phyloP scores from a whole-genome alignment of 53 echinoderm and acorn worm species.

The Glandiceps talaboti region DNA sequence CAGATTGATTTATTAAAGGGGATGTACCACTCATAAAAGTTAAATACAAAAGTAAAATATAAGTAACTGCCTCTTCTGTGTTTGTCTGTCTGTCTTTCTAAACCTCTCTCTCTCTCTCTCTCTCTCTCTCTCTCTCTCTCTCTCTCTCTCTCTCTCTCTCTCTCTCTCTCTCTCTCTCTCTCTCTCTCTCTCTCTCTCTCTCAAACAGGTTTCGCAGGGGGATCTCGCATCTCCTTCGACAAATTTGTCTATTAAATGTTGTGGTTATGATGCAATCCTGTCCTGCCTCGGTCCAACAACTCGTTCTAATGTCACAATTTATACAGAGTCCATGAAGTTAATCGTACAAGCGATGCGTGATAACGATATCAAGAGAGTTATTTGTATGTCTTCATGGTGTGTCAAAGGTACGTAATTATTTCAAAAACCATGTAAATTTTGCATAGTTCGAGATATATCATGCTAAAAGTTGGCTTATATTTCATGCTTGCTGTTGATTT shows the following conservation, averaged over 20 bases:
- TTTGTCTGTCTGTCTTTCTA: too few relatives aligned
- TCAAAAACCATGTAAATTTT: background rate
- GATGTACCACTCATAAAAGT: too few relatives aligned
- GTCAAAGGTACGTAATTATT: constrained; percentile 29
- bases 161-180: too few relatives aligned
- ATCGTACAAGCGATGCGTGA: constrained; percentile 52
- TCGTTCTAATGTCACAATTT: constrained; percentile 27
- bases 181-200: too few relatives aligned
- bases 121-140: too few relatives aligned
- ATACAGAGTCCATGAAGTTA: constrained; percentile 44
- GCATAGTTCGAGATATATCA: background rate
- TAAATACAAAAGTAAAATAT: too few relatives aligned
- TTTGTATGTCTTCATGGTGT: constrained; percentile 71
- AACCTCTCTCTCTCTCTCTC: too few relatives aligned
- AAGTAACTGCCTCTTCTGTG: too few relatives aligned
- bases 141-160: too few relatives aligned
- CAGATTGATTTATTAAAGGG: too few relatives aligned
- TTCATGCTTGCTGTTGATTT: background rate
- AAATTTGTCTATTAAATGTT: constrained; percentile 24
- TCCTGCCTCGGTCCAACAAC: constrained; percentile 49
- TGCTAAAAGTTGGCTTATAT: background rate
- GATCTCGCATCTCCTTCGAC: constrained; percentile 38
- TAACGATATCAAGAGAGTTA: constrained; percentile 24
- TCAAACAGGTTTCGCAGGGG: constrained; percentile 54
- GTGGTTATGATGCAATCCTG: constrained; percentile 46